Evolutionary conservation across 1,140 invertebrate species (phyloP).

Genomic region (Dryas iulia): DNA sequence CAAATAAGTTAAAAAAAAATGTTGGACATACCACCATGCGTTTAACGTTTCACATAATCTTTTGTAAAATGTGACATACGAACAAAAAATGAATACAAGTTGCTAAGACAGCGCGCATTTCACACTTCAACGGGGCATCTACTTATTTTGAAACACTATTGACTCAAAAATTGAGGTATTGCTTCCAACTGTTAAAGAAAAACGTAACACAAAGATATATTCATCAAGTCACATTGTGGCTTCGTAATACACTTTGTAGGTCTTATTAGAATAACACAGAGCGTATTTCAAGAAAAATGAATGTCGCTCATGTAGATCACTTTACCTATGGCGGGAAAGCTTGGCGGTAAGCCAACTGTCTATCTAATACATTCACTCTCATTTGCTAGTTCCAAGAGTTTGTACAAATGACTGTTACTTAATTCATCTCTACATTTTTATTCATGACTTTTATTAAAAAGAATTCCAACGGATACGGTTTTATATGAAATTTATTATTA

Average conservation of each 20-base stretch:
- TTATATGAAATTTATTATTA: background rate
- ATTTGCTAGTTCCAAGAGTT: slow-evolving; percentile 30
- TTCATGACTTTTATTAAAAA: slow-evolving; percentile 4
- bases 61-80: too few species aligned
- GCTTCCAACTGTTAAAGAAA: background rate
- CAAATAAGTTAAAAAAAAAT: too few species aligned
- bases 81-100: too few species aligned
- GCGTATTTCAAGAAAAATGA: slow-evolving; percentile 24
- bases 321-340: slow-evolving; percentile 38
- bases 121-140: too few species aligned
- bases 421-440: slow-evolving; percentile 15
- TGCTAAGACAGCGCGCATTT: too few species aligned
- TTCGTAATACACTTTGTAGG: slow-evolving; percentile 1
- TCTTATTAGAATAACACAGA: slow-evolving; percentile 2
- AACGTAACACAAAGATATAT: background rate
- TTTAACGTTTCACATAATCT: too few species aligned
- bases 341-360: slow-evolving; percentile 54
- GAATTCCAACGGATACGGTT: background rate
- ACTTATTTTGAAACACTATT: too few species aligned
- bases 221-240: background rate
- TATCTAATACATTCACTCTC: slow-evolving; percentile 45
- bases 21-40: too few species aligned
- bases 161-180: background rate
- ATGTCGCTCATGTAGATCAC: background rate
- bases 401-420: slow-evolving; percentile 30